Percentiles rank a stretch among this genome's conserved stretches.
These are phyloP conservation scores for Romanogobio albipinnatus DNA, from an alignment of 2,113 vertebrate species.

Conservation along the genomic window DNA sequence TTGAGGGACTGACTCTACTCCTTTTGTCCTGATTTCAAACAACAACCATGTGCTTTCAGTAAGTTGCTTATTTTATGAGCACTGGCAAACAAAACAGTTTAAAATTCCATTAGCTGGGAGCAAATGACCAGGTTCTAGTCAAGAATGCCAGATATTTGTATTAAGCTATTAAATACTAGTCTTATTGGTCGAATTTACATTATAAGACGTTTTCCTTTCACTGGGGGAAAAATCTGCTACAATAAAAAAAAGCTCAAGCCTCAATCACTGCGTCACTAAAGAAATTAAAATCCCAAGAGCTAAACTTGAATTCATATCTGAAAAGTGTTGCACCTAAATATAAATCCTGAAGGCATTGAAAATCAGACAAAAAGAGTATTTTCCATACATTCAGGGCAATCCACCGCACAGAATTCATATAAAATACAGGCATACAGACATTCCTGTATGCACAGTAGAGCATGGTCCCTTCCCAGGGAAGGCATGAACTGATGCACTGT, in stretches of 20 bases:
- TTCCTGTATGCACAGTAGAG: not conserved
- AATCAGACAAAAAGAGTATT: conserved; percentile 6
- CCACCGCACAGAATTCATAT: not conserved
- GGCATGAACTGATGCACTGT: not conserved
- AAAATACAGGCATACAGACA: not conserved
- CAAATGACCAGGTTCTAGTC: conserved; percentile 58
- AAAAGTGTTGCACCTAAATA: not conserved
- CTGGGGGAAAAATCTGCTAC: conserved; percentile 28
- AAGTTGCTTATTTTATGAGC: conserved; percentile 63
- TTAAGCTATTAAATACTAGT: conserved; percentile 50
- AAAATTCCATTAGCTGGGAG: conserved; percentile 63
- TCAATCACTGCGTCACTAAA: conserved; percentile 44
- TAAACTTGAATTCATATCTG: not conserved
- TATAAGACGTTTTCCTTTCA: conserved; percentile 48
- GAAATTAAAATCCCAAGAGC: conserved; percentile 49
- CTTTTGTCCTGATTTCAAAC: conserved; percentile 56
- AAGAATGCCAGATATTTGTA: conserved; percentile 47
- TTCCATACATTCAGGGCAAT: not conserved
- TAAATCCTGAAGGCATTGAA: conserved; percentile 3
- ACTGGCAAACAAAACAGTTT: conserved; percentile 67
- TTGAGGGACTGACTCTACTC: conserved; percentile 63
- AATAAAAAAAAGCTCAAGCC: conserved; percentile 45
- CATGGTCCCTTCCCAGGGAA: not conserved
- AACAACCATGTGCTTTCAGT: conserved; percentile 64
- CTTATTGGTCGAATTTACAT: conserved; percentile 49